Evolutionary conservation across 64 coral and sea anemone genomes (phyloP).

Genomic region (Dendrophyllia cribrosa): DNA sequence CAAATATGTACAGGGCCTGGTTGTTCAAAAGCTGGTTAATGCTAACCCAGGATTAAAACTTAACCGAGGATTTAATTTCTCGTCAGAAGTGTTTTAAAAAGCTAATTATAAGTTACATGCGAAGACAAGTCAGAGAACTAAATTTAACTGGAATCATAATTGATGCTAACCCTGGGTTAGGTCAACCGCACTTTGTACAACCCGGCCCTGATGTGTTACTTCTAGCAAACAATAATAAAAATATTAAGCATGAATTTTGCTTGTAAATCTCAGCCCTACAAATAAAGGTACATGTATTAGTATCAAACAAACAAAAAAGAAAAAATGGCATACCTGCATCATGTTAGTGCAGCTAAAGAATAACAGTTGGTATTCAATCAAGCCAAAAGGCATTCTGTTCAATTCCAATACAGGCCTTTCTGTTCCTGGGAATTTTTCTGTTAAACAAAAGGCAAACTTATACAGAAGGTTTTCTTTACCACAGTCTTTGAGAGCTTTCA

Average conservation of each 20-base stretch:
- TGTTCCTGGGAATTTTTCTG: conserved; percentile 12
- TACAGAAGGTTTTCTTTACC: conserved; percentile 68
- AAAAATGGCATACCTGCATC: conserved; percentile 27
- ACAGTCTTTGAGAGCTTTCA: conserved; percentile 36
- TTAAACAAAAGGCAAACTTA: conserved; percentile 67
- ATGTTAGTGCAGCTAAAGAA: conserved; percentile 82
- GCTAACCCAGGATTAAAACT: too few relatives aligned
- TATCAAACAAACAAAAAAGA: too few relatives aligned
- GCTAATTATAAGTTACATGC: too few relatives aligned
- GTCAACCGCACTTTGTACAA: background rate
- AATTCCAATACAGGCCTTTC: conserved; percentile 14
- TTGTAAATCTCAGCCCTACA: too few relatives aligned
- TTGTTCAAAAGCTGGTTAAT: too few relatives aligned
- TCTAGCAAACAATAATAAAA: background rate
- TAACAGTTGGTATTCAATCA: conserved; percentile 78
- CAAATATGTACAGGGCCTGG: too few relatives aligned
- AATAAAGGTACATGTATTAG: too few relatives aligned
- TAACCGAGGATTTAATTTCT: too few relatives aligned
- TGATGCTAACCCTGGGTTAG: background rate
- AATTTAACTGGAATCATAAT: conserved; percentile 33
- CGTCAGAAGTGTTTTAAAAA: too few relatives aligned
- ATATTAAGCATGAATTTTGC: background rate
- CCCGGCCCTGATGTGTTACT: too few relatives aligned
- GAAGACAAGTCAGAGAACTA: too few relatives aligned
- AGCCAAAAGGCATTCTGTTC: conserved; percentile 70